Base-by-base conservation (phyloP, 2,113 vertebrate species). In the Dascyllus trimaculatus region DNA sequence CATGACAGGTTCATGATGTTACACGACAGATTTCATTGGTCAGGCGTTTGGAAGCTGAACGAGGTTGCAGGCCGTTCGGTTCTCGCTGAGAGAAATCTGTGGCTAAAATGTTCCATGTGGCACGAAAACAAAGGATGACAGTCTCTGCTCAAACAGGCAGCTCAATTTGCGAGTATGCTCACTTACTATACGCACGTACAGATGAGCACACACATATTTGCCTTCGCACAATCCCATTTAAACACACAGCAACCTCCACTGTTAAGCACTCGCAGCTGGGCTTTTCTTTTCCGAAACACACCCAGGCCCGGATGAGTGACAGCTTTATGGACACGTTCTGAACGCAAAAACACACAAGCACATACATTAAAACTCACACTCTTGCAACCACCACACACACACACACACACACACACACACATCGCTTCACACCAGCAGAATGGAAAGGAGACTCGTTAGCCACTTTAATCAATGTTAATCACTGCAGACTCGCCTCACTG, bases 401-500 rank as follows among this genome's bases (percentile, higher is more conserved):
- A 43, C 57, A 60, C 49, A 45, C 43, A 64, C 24, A 53, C 21
- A 35, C 32, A 35, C 32, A 35, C 32, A 35, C 32, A 35, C 7
- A 35, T 8, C 7, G 2, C 22, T n/a, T 46, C 76, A 73, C 80
- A 51, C 69, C 75, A 46, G 38, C 84, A 66, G 73, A 88, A 87
- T 66, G 29, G 85, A 84, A 91, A 82, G 79, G 21, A 88, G 90
- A 89, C 88, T 88, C 46, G 87, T 92, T 93, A 91, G 81, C 85
- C 79, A 78, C 84, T 92, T 92, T 92, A 94, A 94, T 94, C 92
- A 88, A 91, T 87, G 91, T 90, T 94, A 94, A 95, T 94, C 92
- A 92, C 89, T 90, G 90, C 91, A 89, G 85, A 86, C 90, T 87
- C 72, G 75, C 72, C 70, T 87, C 77, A 75, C 88, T 88, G 89